A percentile compares a stretch with the other conserved stretches of the same genome.
These are phyloP conservation scores for Sinopyrophorus schimmeli DNA, from an alignment of 2,888 invertebrate species.

Conservation along the genomic window DNA sequence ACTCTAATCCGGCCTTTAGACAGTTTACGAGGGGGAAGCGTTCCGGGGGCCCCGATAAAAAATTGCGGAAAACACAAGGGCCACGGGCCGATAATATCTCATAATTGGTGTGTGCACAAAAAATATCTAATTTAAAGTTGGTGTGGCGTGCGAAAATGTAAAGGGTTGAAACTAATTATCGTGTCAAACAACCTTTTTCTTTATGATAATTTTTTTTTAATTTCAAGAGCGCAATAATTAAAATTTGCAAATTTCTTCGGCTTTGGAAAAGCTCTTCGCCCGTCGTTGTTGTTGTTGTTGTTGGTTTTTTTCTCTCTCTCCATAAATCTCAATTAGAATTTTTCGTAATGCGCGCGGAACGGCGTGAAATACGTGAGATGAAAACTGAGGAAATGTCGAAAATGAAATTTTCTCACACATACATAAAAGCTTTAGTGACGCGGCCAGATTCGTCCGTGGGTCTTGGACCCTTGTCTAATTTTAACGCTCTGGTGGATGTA, in stretches of 20 bases:
- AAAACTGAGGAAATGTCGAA: background rate
- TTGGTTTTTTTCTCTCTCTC: background rate
- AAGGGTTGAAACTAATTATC: conserved; percentile 12
- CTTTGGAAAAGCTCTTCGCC: background rate
- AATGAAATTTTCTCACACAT: conserved; percentile 6
- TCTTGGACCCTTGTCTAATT: conserved; percentile 11
- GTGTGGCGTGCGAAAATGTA: background rate
- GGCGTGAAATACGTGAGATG: conserved; percentile 15
- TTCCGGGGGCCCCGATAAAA: no score
- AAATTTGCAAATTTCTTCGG: no score
- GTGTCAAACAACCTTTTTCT: conserved; percentile 10
- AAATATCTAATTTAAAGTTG: conserved; percentile 11
- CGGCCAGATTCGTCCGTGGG: conserved; percentile 12
- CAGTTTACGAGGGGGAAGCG: no score
- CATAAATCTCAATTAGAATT: conserved; percentile 6
- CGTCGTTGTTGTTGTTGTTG: no score
- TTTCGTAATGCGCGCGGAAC: background rate
- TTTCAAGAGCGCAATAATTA: no score
- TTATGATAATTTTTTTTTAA: no score
- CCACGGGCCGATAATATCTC: conserved; percentile 15
- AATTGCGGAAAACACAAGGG: conserved; percentile 12
- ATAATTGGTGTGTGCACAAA: conserved; percentile 19
- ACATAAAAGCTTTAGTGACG: conserved; percentile 2
- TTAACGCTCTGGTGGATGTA: conserved; percentile 10
- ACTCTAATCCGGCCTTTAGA: conserved; percentile 3